Evolutionary conservation across 2,888 invertebrate species (phyloP), one percentile per base, ranked within the genome.

Genomic region (Zygothrica quintamaculata): DNA sequence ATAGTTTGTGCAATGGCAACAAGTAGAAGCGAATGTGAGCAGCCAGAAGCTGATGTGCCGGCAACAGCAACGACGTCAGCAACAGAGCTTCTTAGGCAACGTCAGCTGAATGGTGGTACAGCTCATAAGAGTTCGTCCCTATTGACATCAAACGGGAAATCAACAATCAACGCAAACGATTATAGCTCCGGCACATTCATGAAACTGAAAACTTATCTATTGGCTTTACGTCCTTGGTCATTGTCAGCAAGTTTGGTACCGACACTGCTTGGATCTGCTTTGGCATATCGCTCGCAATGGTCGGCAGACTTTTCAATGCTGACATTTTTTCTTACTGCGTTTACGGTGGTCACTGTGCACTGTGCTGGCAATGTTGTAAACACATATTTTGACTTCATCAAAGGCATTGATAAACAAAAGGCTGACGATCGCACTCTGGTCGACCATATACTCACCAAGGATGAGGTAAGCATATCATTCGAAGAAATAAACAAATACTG

Each of bases 281-380:
- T 98, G 50, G 97, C 98, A 0, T 97, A 96, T 91, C 96, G 97
- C 82, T 92, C 95, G 58, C 94, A 95, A 13, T 95, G 95, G 75
- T 92, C 94, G 18, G 92, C 93, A 26, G 94, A 95, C 66, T 97
- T 98, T 90, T 96, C 95, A 89, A 94, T 95, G 92, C 91, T 95
- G 62, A 94, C 95, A 0, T 93, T 98, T 73, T 86, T 98, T 39
- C 92, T 97, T 9, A 97, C 98, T 1, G 92, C 96, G 46, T 94
- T 96, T 79, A 98, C 97, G 1, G 95, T 97, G 15, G 93, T 98
- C 61, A 96, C 96, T 0, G 98, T 98, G 1, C 98, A 99, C 89
- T 97, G 98, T 64, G 98, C 98, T 64, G 98, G 98, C 50, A 99
- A 99, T 91, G 95, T 98, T 34, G 98, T 99, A 16, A 98, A 98